Evolutionary conservation across 1,140 invertebrate species (phyloP).

Genomic region (Nymphalis io): DNA sequence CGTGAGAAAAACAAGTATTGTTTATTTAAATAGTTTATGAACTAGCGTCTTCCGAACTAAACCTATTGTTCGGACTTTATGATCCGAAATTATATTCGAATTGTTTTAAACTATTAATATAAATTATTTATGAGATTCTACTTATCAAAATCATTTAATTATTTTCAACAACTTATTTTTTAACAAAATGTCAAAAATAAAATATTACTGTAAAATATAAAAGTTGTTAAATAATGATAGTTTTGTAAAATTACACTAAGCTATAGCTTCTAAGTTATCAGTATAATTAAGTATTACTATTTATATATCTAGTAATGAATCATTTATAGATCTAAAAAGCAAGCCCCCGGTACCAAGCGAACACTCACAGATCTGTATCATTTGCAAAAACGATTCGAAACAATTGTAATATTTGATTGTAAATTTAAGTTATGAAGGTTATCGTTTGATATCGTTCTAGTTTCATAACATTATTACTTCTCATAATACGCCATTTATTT

Average conservation of each 20-base stretch:
- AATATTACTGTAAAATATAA: too few species aligned
- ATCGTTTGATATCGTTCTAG: too few species aligned
- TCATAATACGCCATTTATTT: too few species aligned
- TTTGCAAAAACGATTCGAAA: neutral
- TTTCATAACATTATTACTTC: too few species aligned
- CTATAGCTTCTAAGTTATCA: too few species aligned
- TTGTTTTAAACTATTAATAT: neutral
- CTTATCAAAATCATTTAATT: neutral
- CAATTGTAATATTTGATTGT: neutral
- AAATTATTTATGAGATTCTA: neutral
- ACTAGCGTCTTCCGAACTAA: neutral
- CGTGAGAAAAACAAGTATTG: neutral
- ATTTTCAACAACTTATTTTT: neutral
- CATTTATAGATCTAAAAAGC: neutral
- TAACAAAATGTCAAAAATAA: too few species aligned
- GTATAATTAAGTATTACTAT: too few species aligned
- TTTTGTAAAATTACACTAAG: too few species aligned
- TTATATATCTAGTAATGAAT: neutral
- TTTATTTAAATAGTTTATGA: slow-evolving; percentile 6
- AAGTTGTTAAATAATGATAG: too few species aligned
- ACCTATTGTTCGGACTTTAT: slow-evolving; percentile 9
- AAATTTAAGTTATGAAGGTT: too few species aligned
- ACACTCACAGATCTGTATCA: neutral
- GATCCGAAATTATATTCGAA: slow-evolving; percentile 7
- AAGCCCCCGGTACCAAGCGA: neutral